Evolutionary conservation across 2,888 invertebrate species (phyloP).

Genomic region (Lamproptera curius): DNA sequence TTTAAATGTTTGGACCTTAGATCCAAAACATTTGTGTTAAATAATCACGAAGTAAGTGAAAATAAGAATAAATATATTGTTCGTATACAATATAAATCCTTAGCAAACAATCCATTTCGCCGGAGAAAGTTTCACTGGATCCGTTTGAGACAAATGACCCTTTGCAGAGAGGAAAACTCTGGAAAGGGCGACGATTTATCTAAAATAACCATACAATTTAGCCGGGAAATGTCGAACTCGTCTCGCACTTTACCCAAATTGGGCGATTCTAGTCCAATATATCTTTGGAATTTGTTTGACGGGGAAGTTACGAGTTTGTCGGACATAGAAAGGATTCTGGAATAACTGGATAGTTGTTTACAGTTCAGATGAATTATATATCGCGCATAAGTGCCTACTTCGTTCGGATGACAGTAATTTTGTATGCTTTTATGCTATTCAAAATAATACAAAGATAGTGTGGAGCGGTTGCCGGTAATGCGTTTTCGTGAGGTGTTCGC

Average conservation of each 20-base stretch:
- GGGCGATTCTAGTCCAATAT: conserved; percentile 69
- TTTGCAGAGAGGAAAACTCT: conserved; percentile 65
- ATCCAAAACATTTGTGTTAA: too few species aligned
- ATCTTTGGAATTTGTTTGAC: conserved; percentile 69
- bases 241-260: conserved; percentile 72
- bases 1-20: too few species aligned
- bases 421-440: conserved; percentile 44
- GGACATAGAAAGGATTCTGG: conserved; percentile 61
- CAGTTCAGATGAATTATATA: conserved; percentile 55
- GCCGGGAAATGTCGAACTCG: conserved; percentile 64
- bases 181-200: conserved; percentile 69
- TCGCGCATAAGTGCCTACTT: conserved; percentile 48
- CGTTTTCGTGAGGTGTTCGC: conserved; percentile 23
- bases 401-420: conserved; percentile 38
- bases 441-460: conserved; percentile 44
- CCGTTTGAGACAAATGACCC: conserved; percentile 65
- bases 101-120: conserved; percentile 22
- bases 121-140: conserved; percentile 56
- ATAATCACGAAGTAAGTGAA: too few species aligned
- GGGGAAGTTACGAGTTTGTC: conserved; percentile 55
- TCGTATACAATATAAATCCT: conserved; percentile 16
- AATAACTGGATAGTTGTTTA: conserved; percentile 62
- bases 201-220: conserved; percentile 73
- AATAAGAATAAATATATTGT: conserved; percentile 14
- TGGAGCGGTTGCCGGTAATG: conserved; percentile 29